Evolutionary conservation across 2,888 invertebrate species (phyloP).

Genomic region (Eupithecia dodoneata): DNA sequence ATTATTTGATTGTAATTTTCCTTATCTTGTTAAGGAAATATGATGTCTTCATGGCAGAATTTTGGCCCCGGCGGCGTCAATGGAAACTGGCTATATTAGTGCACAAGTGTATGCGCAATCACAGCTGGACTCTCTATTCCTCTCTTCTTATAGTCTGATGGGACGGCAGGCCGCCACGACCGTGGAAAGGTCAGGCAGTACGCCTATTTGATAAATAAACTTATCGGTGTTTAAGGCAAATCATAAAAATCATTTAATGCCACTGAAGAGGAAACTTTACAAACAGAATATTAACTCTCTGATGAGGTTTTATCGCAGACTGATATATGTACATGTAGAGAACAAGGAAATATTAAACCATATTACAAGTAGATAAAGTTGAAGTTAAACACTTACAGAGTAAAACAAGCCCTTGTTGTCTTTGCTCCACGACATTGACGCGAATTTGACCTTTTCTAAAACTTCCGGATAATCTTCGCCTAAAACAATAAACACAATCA

Average conservation of each 20-base stretch:
- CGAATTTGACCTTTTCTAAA: conserved; percentile 96
- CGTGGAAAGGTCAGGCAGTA: neutral
- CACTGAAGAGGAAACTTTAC: conserved; percentile 24
- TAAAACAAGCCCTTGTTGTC: conserved; percentile 98
- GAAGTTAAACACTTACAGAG: conserved; percentile 84
- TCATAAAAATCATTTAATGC: conserved; percentile 28
- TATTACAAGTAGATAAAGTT: conserved; percentile 5
- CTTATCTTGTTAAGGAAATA: too few relatives aligned
- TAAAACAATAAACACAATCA: conserved; percentile 46
- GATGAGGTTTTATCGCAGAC: conserved; percentile 3
- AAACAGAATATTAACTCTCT: neutral
- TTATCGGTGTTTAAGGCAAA: neutral
- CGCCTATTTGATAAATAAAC: neutral
- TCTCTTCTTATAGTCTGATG: too few relatives aligned
- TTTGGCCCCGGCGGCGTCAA: too few relatives aligned
- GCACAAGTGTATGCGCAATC: too few relatives aligned
- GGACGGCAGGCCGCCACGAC: neutral
- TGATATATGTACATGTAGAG: neutral
- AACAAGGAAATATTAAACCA: conserved; percentile 9
- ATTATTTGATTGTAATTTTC: too few relatives aligned
- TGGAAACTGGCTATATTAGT: too few relatives aligned
- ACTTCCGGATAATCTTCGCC: conserved; percentile 94
- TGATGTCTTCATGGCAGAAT: too few relatives aligned
- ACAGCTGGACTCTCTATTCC: too few relatives aligned
- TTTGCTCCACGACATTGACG: conserved; percentile 96